A percentile compares a stretch with the other conserved stretches of the same genome.
Evolutionary conservation across 2,888 invertebrate genomes (phyloP).

Genomic region (Encarsia formosa): DNA sequence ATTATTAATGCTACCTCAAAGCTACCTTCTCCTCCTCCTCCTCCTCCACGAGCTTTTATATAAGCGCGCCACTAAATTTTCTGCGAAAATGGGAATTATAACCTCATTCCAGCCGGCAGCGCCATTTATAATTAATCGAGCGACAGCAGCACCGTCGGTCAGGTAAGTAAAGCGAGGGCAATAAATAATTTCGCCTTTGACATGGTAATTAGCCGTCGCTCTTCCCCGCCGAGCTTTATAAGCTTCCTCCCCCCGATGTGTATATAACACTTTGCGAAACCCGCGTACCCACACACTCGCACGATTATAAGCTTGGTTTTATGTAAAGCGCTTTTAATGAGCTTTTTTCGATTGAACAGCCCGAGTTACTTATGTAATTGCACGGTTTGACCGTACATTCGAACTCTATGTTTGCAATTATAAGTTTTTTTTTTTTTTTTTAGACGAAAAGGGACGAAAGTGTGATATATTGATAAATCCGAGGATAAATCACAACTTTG

Average conservation of each 20-base stretch:
- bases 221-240: no score
- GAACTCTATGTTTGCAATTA: no score
- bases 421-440: no score
- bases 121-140: constrained; percentile 19
- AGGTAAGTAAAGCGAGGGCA: constrained; percentile 1
- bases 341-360: no score
- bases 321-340: no score
- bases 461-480: no score
- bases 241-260: background rate
- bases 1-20: background rate
- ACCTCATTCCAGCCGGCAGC: constrained; percentile 3
- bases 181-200: constrained; percentile 27
- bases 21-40: background rate
- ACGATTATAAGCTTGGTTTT: no score
- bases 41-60: background rate
- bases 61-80: background rate
- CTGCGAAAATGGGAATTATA: constrained; percentile 9
- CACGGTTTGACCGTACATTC: no score
- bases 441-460: no score
- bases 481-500: no score
- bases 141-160: background rate
- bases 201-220: constrained; percentile 24
- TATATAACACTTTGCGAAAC: background rate
- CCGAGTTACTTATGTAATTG: no score
- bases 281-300: no score